Evolutionary conservation across 2,888 invertebrate genomes (phyloP), one percentile per base, ranked within the genome.

Genomic region (Eupithecia vulgata): DNA sequence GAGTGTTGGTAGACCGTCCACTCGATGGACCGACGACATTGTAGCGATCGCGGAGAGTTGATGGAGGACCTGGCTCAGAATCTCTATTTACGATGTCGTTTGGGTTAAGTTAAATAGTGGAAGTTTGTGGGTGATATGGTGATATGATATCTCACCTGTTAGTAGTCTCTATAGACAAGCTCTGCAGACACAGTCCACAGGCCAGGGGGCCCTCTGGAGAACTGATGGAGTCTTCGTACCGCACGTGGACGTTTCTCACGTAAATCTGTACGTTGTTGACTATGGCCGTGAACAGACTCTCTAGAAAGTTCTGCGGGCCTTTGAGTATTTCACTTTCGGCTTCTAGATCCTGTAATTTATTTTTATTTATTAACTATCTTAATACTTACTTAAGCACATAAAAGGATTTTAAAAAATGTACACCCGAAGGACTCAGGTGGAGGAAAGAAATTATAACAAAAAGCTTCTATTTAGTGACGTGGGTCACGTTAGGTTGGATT

Each of bases 221-320:
- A 78, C 96, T 95, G 78, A 96, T 95, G 10, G 95, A 95, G 85
- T 98, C 97, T 87, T 98, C 98, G 83, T 97, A 98, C 77, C 98
- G 95, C 73, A 98, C 95, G 88, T 98, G 98, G 65, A 98, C 95
- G 87, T 97, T 97, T 76, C 96, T 95, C 37, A 98, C 95, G 74
- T 96, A 96, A 74, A 98, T 95, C 93, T 97, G 97, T 65, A 98
- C 94, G 86, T 97, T 97, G 87, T 97, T 97, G 80, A 97, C 95
- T 21, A 97, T 95, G 42, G 97, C 97, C 30, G 97, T 96, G 78
- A 97, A 94, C 68, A 97, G 87, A 84, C 96, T 96, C 87, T 97
- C 97, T 76, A 97, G 95, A 86, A 97, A 96, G 67, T 95, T 95
- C 81, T 95, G 95, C 5, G 96, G 96, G 0, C 96, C 96, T 76